Percentiles rank a stretch among this genome's conserved stretches.
Conservation (phyloP, 2,797 vertebrate species). For the Masticophis lateralis region DNA sequence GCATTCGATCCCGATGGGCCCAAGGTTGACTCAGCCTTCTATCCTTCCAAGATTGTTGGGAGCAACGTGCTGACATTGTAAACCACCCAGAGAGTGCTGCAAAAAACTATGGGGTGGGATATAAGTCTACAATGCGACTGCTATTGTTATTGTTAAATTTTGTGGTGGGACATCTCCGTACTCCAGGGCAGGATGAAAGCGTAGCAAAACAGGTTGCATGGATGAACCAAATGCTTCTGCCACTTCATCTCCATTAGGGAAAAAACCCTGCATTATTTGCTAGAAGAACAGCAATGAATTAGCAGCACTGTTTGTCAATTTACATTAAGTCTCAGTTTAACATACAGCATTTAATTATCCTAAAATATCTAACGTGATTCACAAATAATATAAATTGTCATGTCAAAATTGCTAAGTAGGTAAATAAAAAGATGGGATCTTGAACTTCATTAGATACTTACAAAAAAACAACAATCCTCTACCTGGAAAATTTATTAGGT, state of each 20-base stretch:
- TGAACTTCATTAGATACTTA: constrained; percentile 5
- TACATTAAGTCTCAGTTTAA: constrained; percentile 1
- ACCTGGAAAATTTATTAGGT: not conserved
- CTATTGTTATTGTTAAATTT: not conserved
- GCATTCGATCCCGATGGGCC: not conserved
- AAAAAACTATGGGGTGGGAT: not conserved
- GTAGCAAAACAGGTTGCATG: not conserved
- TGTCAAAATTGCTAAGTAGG: constrained; percentile 13
- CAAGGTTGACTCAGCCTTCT: not conserved
- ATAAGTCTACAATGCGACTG: not conserved
- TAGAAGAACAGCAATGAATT: not conserved
- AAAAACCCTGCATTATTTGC: not conserved
- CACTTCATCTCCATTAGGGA: not conserved
- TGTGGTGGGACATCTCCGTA: not conserved
- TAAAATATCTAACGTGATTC: constrained; percentile 17
- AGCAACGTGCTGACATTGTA: not conserved
- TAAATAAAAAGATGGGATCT: constrained; percentile 9
- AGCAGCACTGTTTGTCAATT: constrained; percentile 1
- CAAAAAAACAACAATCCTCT: not conserved
- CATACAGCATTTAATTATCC: constrained; percentile 12
- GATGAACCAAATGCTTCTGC: not conserved
- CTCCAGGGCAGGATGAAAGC: not conserved
- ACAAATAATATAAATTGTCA: constrained; percentile 27
- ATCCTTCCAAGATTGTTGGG: not conserved
- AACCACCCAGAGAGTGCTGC: not conserved